Evolutionary conservation across 2,888 invertebrate genomes (phyloP).

Genomic region (Machimus rusticus): DNA sequence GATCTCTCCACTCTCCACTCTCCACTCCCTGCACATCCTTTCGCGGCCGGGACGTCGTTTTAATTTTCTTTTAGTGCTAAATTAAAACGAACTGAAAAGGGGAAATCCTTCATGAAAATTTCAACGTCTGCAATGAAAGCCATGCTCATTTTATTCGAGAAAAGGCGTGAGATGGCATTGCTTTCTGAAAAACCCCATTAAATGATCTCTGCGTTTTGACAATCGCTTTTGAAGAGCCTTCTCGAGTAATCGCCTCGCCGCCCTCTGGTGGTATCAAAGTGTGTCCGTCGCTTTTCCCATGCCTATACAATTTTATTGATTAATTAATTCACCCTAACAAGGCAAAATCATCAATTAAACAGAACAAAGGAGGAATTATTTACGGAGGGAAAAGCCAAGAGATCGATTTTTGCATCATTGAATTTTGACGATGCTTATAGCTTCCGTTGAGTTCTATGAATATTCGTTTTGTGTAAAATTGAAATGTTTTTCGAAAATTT

Average conservation of each 20-base stretch:
- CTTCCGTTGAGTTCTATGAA: background rate
- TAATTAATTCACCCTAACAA: background rate
- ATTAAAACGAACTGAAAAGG: conserved; percentile 8
- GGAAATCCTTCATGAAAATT: conserved; percentile 20
- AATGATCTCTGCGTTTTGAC: background rate
- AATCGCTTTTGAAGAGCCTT: background rate
- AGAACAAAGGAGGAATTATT: background rate
- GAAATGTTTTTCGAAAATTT: background rate
- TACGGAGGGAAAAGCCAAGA: background rate
- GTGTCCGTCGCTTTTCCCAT: background rate
- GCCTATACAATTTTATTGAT: background rate
- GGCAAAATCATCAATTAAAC: background rate
- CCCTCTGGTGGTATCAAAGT: background rate
- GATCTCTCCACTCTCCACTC: background rate
- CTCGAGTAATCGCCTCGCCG: background rate
- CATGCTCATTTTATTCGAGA: background rate
- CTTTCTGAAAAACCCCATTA: background rate
- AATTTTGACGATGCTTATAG: background rate
- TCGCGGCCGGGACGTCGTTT: background rate
- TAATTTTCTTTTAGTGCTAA: background rate
- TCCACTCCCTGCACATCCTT: background rate
- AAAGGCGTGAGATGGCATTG: background rate
- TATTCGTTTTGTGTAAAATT: background rate
- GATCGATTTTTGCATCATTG: background rate
- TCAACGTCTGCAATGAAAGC: conserved; percentile 4